Conservation (phyloP, 2,888 invertebrate species). For the Unio delphinus region DNA sequence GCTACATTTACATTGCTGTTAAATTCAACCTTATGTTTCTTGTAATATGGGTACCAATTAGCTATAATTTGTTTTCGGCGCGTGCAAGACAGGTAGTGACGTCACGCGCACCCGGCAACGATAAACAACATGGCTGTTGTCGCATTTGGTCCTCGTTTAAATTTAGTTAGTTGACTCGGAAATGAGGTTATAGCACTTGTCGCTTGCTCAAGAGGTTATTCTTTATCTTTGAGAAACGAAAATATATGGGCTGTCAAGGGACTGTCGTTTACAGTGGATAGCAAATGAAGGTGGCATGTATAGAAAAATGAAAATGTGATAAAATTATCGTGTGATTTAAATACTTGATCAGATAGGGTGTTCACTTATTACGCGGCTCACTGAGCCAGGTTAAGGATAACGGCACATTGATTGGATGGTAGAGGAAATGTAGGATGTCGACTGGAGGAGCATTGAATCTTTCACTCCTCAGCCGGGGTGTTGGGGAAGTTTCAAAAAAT, state of each 20-base stretch:
- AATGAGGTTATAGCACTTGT: constrained; percentile 9
- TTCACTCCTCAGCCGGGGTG: constrained; percentile 66
- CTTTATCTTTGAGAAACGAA: neutral
- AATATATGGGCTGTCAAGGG: neutral
- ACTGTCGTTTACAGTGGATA: no score
- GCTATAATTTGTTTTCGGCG: no score
- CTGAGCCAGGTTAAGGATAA: no score
- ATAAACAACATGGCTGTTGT: constrained; percentile 59
- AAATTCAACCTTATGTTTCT: no score
- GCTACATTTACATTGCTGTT: no score
- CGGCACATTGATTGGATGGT: no score
- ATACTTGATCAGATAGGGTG: no score
- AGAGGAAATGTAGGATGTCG: constrained; percentile 32
- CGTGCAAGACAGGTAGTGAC: constrained; percentile 16
- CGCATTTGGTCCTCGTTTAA: constrained; percentile 12
- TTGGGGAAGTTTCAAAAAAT: constrained; percentile 66
- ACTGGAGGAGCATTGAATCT: constrained; percentile 60
- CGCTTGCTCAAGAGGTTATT: neutral
- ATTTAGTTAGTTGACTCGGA: constrained; percentile 20
- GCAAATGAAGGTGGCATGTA: no score
- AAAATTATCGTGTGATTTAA: neutral
- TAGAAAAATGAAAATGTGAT: no score
- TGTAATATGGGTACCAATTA: no score
- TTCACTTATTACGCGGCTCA: no score
- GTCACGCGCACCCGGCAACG: constrained; percentile 59